Conservation (phyloP, 2,113 vertebrate species). For the Herpailurus yagouaroundi region DNA sequence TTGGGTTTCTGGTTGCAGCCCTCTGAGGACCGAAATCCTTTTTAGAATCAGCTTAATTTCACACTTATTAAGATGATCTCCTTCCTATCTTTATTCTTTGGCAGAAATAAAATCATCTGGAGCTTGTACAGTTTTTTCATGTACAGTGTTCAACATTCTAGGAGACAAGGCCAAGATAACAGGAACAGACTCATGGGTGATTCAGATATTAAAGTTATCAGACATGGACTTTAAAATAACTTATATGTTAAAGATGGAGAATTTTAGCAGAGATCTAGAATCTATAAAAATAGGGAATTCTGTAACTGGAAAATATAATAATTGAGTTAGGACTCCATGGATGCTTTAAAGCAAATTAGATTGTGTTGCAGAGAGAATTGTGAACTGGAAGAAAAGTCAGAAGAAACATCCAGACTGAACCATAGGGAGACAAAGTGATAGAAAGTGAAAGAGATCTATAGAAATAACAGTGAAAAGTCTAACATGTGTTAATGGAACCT, state of each 20-base stretch:
- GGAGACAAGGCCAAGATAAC: neutral
- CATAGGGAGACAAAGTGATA: neutral
- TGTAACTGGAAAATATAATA: neutral
- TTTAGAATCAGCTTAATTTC: neutral
- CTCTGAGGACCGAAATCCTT: neutral
- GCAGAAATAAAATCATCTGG: neutral
- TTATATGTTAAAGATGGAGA: neutral
- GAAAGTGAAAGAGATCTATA: neutral
- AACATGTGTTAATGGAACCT: neutral
- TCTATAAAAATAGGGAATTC: constrained; percentile 10
- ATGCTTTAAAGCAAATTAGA: neutral
- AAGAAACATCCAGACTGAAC: neutral
- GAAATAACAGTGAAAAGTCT: neutral
- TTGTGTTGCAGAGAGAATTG: neutral
- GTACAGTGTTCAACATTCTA: neutral
- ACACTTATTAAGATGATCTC: neutral
- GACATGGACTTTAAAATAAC: neutral
- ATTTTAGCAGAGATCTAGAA: neutral
- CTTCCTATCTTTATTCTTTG: neutral
- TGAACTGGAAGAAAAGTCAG: neutral
- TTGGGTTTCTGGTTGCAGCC: neutral
- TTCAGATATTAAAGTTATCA: constrained; percentile 6
- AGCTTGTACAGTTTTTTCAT: neutral
- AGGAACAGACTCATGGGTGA: neutral
- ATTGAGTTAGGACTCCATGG: neutral